Percentiles rank a stretch among this genome's conserved stretches.
Conservation (phyloP, 2,113 vertebrate species). For the Grammatotria lemairii region DNA sequence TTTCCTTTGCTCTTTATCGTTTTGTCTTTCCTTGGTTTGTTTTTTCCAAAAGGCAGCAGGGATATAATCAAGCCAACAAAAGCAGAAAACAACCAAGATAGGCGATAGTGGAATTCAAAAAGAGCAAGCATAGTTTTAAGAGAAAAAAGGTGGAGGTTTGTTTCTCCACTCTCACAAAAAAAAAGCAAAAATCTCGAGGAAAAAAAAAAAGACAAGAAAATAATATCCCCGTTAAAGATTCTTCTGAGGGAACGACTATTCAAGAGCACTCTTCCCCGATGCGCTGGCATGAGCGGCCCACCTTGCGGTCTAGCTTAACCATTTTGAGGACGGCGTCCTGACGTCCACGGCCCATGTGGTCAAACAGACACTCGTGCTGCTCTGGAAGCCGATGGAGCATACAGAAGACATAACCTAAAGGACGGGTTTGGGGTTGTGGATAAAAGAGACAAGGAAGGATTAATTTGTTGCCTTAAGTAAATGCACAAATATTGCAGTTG, state of each 20-base stretch:
- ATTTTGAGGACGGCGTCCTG: slow-evolving; percentile 98
- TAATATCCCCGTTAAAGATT: slow-evolving; percentile 36
- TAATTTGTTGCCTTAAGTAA: background rate
- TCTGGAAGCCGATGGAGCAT: slow-evolving; percentile 97
- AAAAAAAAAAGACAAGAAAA: slow-evolving; percentile 17
- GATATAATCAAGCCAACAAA: slow-evolving; percentile 40
- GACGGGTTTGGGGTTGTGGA: background rate
- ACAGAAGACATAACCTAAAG: slow-evolving; percentile 91
- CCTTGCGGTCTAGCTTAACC: slow-evolving; percentile 98
- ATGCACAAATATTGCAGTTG: background rate
- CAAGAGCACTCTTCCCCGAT: slow-evolving; percentile 98
- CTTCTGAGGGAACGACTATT: slow-evolving; percentile 47
- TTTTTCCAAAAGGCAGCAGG: slow-evolving; percentile 55
- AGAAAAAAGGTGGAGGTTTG: background rate
- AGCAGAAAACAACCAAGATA: background rate
- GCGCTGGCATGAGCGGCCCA: slow-evolving; percentile 98
- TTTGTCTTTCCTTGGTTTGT: slow-evolving; percentile 15
- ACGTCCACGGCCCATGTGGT: slow-evolving; percentile 94
- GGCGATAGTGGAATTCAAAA: background rate
- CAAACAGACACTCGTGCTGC: slow-evolving; percentile 94
- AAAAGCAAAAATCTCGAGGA: slow-evolving; percentile 1
- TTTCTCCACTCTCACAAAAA: background rate
- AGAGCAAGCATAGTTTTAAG: slow-evolving; percentile 8
- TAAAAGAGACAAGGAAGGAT: background rate
- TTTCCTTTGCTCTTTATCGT: slow-evolving; percentile 34